A percentile compares a stretch with the other conserved stretches of the same genome.
phyloP scores from a whole-genome alignment of 2,888 invertebrate genomes.

The Rosalia funebris region DNA sequence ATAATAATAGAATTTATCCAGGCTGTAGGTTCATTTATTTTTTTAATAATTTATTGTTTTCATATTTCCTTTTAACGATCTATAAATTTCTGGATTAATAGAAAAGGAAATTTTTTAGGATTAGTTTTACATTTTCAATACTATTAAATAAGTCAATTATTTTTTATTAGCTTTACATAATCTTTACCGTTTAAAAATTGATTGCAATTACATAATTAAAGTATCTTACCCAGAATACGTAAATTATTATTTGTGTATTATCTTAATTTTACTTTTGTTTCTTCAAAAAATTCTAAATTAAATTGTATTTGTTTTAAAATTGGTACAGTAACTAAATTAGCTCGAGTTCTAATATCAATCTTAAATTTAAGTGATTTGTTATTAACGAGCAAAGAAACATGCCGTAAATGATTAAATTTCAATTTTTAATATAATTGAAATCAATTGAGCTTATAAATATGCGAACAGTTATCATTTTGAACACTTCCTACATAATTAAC shows the following conservation, averaged over 20 bases:
- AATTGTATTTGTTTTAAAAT: conserved; percentile 14
- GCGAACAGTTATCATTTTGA: not conserved
- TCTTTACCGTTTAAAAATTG: too few species aligned
- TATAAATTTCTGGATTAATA: conserved; percentile 12
- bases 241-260: conserved; percentile 26
- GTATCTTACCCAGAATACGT: conserved; percentile 12
- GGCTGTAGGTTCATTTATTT: conserved; percentile 23
- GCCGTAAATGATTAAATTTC: conserved; percentile 6
- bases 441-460: conserved; percentile 12
- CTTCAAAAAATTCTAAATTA: not conserved
- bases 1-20: conserved; percentile 28
- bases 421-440: not conserved
- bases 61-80: not conserved
- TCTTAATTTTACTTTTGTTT: conserved; percentile 16
- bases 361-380: conserved; percentile 11
- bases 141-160: conserved; percentile 22
- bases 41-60: conserved; percentile 23
- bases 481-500: conserved; percentile 4
- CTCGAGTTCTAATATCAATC: conserved; percentile 18
- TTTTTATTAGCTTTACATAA: conserved; percentile 3
- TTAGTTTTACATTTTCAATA: conserved; percentile 5
- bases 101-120: conserved; percentile 3
- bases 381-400: conserved; percentile 10
- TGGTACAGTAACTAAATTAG: conserved; percentile 16
- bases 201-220: too few species aligned